Base-by-base conservation (phyloP, 2,888 invertebrate genomes). In the Dynastes tityus region DNA sequence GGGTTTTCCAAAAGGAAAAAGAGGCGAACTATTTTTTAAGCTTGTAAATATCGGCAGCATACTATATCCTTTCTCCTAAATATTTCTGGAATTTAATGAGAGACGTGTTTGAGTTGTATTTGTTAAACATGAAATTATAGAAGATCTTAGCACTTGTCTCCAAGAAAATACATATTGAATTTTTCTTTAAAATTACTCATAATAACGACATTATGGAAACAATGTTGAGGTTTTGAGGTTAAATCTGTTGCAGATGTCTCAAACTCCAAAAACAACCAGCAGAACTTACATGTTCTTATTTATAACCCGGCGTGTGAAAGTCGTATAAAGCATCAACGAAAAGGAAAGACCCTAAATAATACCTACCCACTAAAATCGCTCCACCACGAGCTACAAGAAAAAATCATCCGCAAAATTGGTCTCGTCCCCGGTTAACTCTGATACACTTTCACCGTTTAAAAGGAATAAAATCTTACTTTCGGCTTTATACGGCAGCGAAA, bases 381-480 rank as follows among this genome's bases (percentile, higher is more conserved):
- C 58, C 29, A 51, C 75, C 61, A 65, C 80, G 76, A 80, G 45
- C 45, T 80, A 80, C 80, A 80, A 80, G 80, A 80, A 80, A 79
- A 80, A 80, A 80, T 80, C 80, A 80, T 80, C 80, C 80, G 75
- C 80, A 61, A 73, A 73, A 73, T 61, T 73, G 73, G 73, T 61
- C 58, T 58, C 73, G 73, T 61, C 58, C 29, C 58, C 73, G 58
- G 58, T 73, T 73, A 73, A 73, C 73, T 58, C 58, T 61, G 73
- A 73, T 73, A 61, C 73, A 61, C 58, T 61, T 61, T 61, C 58
- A 73, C 58, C 73, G 73, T 73, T 73, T 73, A 73, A 73, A 73
- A 73, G 58, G 40, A 73, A 73, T 73, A 73, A 73, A 73, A 73
- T 73, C 73, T 73, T 73, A 73, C 73, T 73, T 73, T 73, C 73